phyloP scores from a whole-genome alignment of 2,113 vertebrate species.

The Noturus placidus region DNA sequence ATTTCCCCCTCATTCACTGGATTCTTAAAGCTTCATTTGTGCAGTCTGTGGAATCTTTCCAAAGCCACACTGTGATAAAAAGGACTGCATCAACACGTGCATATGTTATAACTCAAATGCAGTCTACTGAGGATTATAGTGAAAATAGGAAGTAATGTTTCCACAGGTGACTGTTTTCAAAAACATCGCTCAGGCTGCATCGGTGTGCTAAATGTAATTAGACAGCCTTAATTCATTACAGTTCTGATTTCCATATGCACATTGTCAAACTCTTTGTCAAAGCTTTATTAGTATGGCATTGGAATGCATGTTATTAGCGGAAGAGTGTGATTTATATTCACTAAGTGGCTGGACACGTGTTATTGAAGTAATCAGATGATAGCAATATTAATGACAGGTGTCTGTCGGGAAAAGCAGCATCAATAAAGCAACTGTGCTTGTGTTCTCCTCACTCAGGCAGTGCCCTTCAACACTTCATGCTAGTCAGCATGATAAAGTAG shows the following conservation, averaged over 20 bases:
- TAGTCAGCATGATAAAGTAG: slow-evolving; percentile 17
- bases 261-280: slow-evolving; percentile 32
- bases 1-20: neutral
- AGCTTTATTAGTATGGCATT: slow-evolving; percentile 48
- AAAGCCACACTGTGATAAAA: neutral
- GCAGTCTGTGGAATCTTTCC: neutral
- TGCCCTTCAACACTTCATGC: slow-evolving; percentile 23
- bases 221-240: slow-evolving; percentile 18
- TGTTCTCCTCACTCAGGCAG: slow-evolving; percentile 1
- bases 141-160: slow-evolving; percentile 7
- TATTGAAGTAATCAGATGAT: slow-evolving; percentile 45
- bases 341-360: slow-evolving; percentile 7
- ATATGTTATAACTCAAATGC: neutral
- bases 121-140: neutral
- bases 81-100: slow-evolving; percentile 2
- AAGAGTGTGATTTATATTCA: slow-evolving; percentile 41
- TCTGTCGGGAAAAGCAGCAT: slow-evolving; percentile 20
- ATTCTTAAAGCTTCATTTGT: slow-evolving; percentile 1
- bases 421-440: slow-evolving; percentile 12
- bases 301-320: slow-evolving; percentile 19
- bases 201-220: slow-evolving; percentile 24
- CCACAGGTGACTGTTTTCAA: neutral
- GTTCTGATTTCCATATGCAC: slow-evolving; percentile 24
- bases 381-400: slow-evolving; percentile 53
- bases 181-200: slow-evolving; percentile 18